These are phyloP conservation scores for Rhinolophus sinicus DNA, from an alignment of 2,113 vertebrate genomes.

Conservation along the genomic window DNA sequence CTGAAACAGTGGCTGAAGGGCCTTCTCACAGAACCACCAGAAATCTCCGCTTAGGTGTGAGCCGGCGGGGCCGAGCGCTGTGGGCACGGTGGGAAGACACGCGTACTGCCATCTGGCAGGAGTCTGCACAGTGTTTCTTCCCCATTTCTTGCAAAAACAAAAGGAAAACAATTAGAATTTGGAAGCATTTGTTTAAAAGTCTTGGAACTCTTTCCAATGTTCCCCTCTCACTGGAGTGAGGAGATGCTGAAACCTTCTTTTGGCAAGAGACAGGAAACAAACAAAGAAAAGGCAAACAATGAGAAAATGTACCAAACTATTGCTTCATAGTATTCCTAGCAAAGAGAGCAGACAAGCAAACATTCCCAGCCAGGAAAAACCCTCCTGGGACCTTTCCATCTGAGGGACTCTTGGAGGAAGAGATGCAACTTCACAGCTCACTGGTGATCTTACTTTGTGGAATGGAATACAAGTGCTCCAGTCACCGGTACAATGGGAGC, in stretches of 20 bases:
- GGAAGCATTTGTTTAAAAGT: constrained; percentile 28
- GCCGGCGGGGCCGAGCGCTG: rapidly evolving
- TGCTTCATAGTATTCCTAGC: background rate
- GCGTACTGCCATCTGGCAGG: background rate
- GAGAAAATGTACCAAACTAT: background rate
- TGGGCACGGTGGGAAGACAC: background rate
- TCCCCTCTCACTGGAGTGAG: background rate
- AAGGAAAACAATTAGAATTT: background rate
- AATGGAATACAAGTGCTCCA: rapidly evolving
- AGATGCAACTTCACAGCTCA: background rate
- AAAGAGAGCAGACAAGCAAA: background rate
- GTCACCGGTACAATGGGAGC: rapidly evolving
- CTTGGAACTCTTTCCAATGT: constrained; percentile 9
- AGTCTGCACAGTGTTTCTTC: background rate
- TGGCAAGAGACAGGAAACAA: background rate
- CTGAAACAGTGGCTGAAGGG: background rate
- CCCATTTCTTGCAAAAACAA: background rate
- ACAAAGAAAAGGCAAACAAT: background rate
- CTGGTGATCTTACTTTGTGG: background rate
- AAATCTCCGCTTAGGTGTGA: rapidly evolving
- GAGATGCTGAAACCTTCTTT: background rate
- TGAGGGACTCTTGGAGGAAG: background rate
- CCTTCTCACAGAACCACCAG: background rate
- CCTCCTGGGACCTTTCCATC: rapidly evolving
- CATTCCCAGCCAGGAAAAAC: background rate